Base-by-base conservation (phyloP, 1,140 invertebrate genomes). In the Pygmarrhopalites habei region DNA sequence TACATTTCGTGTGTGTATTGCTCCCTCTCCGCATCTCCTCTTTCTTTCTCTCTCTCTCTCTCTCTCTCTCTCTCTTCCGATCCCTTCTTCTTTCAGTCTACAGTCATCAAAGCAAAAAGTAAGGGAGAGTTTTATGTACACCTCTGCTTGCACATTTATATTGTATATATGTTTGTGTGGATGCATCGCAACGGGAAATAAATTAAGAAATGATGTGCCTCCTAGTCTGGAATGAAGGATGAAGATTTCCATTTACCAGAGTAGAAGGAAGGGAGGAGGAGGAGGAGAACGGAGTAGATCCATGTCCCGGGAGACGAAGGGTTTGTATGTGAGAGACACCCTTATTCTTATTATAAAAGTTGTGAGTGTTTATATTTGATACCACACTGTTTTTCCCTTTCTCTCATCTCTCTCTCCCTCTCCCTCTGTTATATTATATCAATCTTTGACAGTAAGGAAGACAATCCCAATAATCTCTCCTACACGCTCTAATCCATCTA, bases 161-260 rank as follows among this genome's bases (percentile, higher is more conserved):
- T n/a, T n/a, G n/a, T n/a, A n/a, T n/a, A n/a, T n/a, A n/a, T n/a
- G n/a, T n/a, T n/a, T n/a, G n/a, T n/a, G n/a, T n/a, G n/a, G n/a
- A n/a, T n/a, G n/a, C n/a, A n/a, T n/a, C n/a, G n/a, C n/a, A 12
- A 49, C 46, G 46, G 14, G 14, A 49, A 49, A 23, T 23, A 49
- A 49, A 49, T 49, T 12, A 49, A 49, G 46, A 49, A 49, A 49
- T 49, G 46, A 49, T 49, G 46, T 21, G 7, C 14, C 14, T 49
- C 23, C 7, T 19, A 60, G 44, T 28, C 21, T 7, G 49, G 62
- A 64, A 64, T 64, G 62, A 64, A 64, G 62, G 57, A 64, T 64
- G 62, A 64, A 64, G 57, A 64, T 64, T 64, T 64, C 47, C 44
- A 64, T 64, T 64, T 64, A 51, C 35, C 28, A 23, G 57, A 60